Conservation (phyloP, 2,797 vertebrate species). For the Danio kyathit region DNA sequence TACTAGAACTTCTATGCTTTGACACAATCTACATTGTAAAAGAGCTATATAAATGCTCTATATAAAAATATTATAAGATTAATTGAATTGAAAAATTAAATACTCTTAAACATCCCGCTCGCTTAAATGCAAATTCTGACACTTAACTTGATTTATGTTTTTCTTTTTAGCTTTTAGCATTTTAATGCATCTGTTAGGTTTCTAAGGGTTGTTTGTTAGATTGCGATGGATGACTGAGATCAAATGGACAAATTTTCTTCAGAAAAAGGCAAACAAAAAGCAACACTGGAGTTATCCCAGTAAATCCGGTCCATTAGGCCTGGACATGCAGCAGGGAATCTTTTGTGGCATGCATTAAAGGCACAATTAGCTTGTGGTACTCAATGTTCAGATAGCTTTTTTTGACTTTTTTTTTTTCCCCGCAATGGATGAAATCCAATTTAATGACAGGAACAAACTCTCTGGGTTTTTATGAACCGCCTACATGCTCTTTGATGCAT, state of each 20-base stretch:
- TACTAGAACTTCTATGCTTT: too few relatives aligned
- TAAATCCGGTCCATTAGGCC: constrained; percentile 39
- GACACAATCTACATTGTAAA: too few relatives aligned
- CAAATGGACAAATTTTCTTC: constrained; percentile 31
- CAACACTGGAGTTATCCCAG: constrained; percentile 29
- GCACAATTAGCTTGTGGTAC: constrained; percentile 57
- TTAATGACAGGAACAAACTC: constrained; percentile 64
- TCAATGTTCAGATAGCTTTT: constrained; percentile 60
- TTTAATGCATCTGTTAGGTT: constrained; percentile 9
- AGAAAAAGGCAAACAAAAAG: constrained; percentile 33
- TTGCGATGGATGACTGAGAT: constrained; percentile 22
- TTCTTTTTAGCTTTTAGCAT: background rate
- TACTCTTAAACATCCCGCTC: too few relatives aligned
- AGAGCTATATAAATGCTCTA: too few relatives aligned
- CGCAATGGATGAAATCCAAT: constrained; percentile 61
- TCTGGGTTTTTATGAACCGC: constrained; percentile 58
- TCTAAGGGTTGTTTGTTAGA: constrained; percentile 2
- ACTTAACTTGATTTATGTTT: constrained; percentile 12
- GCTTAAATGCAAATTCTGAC: constrained; percentile 13
- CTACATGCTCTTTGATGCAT: constrained; percentile 62
- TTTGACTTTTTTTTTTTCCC: constrained; percentile 17
- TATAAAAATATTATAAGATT: too few relatives aligned
- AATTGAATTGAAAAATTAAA: too few relatives aligned
- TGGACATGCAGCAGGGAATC: constrained; percentile 48
- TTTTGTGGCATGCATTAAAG: constrained; percentile 60